Base-by-base conservation (phyloP, 1,140 invertebrate species). In the Oscheius sp. region DNA sequence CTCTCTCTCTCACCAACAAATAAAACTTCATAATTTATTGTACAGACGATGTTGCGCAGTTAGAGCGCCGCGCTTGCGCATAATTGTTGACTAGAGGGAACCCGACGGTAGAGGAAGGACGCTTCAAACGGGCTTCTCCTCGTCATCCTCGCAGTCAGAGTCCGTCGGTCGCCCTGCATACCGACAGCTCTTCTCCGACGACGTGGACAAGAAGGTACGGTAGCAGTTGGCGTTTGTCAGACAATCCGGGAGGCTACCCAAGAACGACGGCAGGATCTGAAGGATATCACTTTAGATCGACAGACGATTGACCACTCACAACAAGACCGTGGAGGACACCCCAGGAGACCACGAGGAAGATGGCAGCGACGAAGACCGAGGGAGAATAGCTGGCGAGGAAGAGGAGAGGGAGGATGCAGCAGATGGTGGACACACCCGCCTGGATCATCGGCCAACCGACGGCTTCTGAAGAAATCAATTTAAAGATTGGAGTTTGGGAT, bases 361-460 rank as follows among this genome's bases (percentile, higher is more conserved):
- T 85, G 1, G 87, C 85, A 76, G 81, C 84, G 45, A 87, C 85
- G 79, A 87, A 87, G 29, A 85, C 80, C 10, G 82, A 72, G 23
- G 85, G 78, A 52, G 97, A 94, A 82, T 96, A 97, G 76, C 70
- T 76, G 63, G 92, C 91, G 0, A 93, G 93, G 34, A 94, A 86
- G 2, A 93, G 86, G 0, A 97, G 85, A 0, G 93, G 92, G 0
- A 92, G 86, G 18, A 97, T 90, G 63, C 94, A 94, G 0, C 97
- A 85, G 28, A 97, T 91, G 0, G 95, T 97, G 3, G 93, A 95
- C 0, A 92, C 86, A 0, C 93, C 93, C 20, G 79, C 77, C 49
- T 97, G 94, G 15, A 96, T 88, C 73, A 97, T 95, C 0, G 95
- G 94, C 29, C 96, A 86, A 1, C 94, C 95, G 0, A 97, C 86